Evolutionary conservation across 2,113 vertebrate species (phyloP).

Genomic region (Mesoclemmys tuberculata): DNA sequence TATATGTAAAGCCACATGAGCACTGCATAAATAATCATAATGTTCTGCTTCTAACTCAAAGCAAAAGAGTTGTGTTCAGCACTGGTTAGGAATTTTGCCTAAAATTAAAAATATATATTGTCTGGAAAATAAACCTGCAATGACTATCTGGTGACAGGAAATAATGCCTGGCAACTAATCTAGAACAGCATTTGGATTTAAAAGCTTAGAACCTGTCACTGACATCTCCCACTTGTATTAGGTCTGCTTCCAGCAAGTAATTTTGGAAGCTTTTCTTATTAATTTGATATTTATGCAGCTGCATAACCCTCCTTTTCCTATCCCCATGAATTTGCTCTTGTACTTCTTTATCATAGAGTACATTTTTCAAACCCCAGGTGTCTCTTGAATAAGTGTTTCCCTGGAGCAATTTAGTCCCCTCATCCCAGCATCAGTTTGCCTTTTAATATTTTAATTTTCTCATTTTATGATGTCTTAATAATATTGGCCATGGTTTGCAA

Average conservation of each 20-base stretch:
- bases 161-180: neutral
- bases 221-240: neutral
- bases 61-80: neutral
- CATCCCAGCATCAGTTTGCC: constrained; percentile 24
- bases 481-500: constrained; percentile 26
- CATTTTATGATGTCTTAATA: constrained; percentile 48
- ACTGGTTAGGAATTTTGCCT: neutral
- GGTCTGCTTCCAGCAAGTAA: neutral
- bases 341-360: neutral
- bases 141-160: neutral
- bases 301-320: neutral
- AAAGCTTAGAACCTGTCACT: neutral
- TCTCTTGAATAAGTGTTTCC: neutral
- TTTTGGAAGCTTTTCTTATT: too few species aligned
- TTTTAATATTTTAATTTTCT: constrained; percentile 43
- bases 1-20: neutral
- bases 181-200: neutral
- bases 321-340: neutral
- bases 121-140: neutral
- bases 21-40: neutral
- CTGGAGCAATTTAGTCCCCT: constrained; percentile 1
- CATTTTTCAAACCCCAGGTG: neutral
- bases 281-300: neutral
- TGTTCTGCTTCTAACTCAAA: neutral
- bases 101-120: neutral